phyloP scores from a whole-genome alignment of 2,888 invertebrate genomes.

The Ellobium chinense region DNA sequence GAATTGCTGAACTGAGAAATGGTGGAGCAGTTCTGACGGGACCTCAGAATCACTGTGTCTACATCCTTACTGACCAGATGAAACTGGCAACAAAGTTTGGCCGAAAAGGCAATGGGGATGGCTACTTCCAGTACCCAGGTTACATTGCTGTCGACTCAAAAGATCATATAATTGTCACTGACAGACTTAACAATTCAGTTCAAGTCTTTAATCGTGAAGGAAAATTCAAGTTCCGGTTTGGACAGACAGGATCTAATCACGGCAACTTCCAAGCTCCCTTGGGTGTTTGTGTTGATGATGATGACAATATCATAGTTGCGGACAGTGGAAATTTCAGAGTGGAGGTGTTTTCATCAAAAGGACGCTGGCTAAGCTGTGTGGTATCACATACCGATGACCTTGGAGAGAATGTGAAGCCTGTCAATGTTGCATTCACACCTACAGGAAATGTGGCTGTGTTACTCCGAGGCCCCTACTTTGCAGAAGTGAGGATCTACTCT shows the following conservation, averaged over 20 bases:
- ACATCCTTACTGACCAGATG: slow-evolving; percentile 66
- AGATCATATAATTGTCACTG: slow-evolving; percentile 70
- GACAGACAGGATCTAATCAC: slow-evolving; percentile 56
- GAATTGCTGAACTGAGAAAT: slow-evolving; percentile 60
- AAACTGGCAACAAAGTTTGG: slow-evolving; percentile 71
- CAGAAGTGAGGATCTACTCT: slow-evolving; percentile 67
- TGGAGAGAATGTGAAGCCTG: slow-evolving; percentile 62
- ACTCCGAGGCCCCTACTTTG: slow-evolving; percentile 67
- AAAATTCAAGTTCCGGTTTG: slow-evolving; percentile 68
- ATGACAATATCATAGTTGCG: slow-evolving; percentile 72
- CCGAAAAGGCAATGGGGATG: slow-evolving; percentile 68
- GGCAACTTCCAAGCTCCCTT: slow-evolving; percentile 67
- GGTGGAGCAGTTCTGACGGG: slow-evolving; percentile 65
- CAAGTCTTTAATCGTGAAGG: slow-evolving; percentile 63
- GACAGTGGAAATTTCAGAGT: slow-evolving; percentile 72
- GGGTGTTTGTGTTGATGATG: slow-evolving; percentile 67
- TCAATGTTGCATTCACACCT: slow-evolving; percentile 68
- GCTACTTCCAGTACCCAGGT: slow-evolving; percentile 64
- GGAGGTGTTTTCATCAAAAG: slow-evolving; percentile 67
- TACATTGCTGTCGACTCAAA: slow-evolving; percentile 66
- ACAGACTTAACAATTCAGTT: slow-evolving; percentile 67
- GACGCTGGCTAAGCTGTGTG: slow-evolving; percentile 59
- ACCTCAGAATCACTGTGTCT: slow-evolving; percentile 62
- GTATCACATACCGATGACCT: slow-evolving; percentile 63
- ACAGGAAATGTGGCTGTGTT: slow-evolving; percentile 65